Conservation (phyloP, 2,888 invertebrate genomes). For the Drosophila emarginata region DNA sequence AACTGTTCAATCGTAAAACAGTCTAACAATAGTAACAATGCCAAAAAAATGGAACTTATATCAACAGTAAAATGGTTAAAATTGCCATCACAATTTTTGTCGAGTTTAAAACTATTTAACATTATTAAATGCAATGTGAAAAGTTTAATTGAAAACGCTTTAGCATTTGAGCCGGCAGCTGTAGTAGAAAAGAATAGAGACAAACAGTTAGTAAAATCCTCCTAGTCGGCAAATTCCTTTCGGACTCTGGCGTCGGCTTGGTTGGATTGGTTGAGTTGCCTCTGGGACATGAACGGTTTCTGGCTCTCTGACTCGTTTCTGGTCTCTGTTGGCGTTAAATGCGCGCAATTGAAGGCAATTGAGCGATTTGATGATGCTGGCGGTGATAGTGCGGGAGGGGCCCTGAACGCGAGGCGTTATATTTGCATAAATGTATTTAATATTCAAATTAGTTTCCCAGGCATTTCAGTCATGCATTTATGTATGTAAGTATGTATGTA, state of each 20-base stretch:
- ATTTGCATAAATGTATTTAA: constrained; percentile 77
- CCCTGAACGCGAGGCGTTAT: constrained; percentile 37
- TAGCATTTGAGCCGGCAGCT: constrained; percentile 16
- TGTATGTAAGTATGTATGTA: constrained; percentile 12
- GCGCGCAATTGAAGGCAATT: constrained; percentile 72
- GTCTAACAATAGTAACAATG: not conserved
- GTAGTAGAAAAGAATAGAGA: constrained; percentile 14
- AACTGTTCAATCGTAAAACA: not conserved
- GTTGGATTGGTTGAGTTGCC: constrained; percentile 6
- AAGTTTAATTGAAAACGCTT: constrained; percentile 69
- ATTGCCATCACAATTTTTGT: constrained; percentile 25
- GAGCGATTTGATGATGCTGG: constrained; percentile 49
- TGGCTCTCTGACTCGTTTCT: not conserved
- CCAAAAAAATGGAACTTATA: constrained; percentile 31
- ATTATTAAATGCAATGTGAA: constrained; percentile 70
- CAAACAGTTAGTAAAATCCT: not conserved
- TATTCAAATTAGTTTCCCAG: constrained; percentile 70
- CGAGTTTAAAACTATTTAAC: constrained; percentile 60
- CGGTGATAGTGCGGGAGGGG: not conserved
- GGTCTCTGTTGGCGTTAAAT: constrained; percentile 48
- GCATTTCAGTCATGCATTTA: constrained; percentile 55
- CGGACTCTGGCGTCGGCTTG: not conserved
- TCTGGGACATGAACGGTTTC: constrained; percentile 22
- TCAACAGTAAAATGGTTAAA: constrained; percentile 53
- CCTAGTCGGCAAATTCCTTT: not conserved